These are phyloP conservation scores for Hemaris fuciformis DNA, from an alignment of 2,888 invertebrate genomes.

Conservation along the genomic window DNA sequence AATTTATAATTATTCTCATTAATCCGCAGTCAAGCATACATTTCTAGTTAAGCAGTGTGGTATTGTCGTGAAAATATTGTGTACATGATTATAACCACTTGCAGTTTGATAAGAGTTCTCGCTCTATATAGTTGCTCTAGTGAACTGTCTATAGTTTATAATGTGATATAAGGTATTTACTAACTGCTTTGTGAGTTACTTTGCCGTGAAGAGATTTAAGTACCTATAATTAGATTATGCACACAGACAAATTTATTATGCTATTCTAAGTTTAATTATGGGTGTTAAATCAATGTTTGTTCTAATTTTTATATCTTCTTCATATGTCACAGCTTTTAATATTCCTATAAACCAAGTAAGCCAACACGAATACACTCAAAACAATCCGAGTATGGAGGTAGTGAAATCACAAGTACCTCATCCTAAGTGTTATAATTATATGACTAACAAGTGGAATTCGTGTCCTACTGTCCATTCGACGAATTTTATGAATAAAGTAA, in stretches of 20 bases:
- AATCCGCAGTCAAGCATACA: conserved; percentile 26
- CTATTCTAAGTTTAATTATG: not conserved
- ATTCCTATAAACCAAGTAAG: not conserved
- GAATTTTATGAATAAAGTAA: not conserved
- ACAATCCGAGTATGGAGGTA: not conserved
- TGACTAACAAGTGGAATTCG: not conserved
- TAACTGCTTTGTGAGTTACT: not conserved
- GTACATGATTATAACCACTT: not conserved
- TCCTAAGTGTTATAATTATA: not conserved
- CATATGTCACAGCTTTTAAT: too few relatives aligned
- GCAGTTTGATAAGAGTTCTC: conserved; percentile 11
- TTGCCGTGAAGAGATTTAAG: not conserved
- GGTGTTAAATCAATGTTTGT: not conserved
- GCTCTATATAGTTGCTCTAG: not conserved
- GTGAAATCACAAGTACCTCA: not conserved
- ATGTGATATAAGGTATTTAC: not conserved
- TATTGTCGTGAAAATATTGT: not conserved
- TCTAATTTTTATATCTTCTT: not conserved
- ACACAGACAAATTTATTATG: not conserved
- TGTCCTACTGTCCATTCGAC: not conserved
- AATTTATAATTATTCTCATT: conserved; percentile 31
- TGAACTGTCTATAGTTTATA: not conserved
- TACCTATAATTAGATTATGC: too few relatives aligned
- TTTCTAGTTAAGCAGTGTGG: conserved; percentile 15
- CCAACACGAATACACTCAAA: not conserved